Evolutionary conservation across 2,797 vertebrate species (phyloP), one percentile per base, ranked within the genome.

Genomic region (Acipenser ruthenus): DNA sequence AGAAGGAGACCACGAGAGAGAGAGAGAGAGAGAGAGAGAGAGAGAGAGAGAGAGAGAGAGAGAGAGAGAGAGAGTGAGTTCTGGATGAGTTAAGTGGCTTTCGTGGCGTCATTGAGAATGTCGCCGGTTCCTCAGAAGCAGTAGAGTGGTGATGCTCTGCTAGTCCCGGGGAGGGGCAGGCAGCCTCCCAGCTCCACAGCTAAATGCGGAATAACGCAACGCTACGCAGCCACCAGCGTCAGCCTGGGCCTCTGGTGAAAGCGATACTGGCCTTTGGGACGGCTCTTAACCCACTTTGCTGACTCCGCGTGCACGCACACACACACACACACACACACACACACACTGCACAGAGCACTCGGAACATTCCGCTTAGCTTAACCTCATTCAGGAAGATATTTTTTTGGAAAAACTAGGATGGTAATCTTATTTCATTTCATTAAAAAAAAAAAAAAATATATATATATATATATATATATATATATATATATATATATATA

Each of bases 201-300:
- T 89, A 86, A 8, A 85, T 86, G 70, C 80, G 78, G 10, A 87
- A 74, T 65, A 84, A 86, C 18, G 86, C 87, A 76, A 86, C 87
- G 0, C 86, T 37, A 37, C 23, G 23, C 23, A 37, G 23, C 23
- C 2, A 37, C 23, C 23, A 37, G 23, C 23, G 23, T 37, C 23
- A 37, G 23, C 23, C 23, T 3, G 23, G 23, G 23, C 23, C 23
- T 37, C 23, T 37, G 23, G 23, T 37, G 23, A 37, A 37, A 37
- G 88, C 1, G 93, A 93, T 72, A 93, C 84, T 0, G 89, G 90
- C 76, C 92, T 92, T 71, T 93, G 93, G 0, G 93, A 94, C 86
- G 92, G 89, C 82, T 94, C 93, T 6, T 88, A 93, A 83, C 65
- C n/a, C 15, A 60, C 58, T 62, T 60, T 15, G 49, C 59, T 61